phyloP scores from a whole-genome alignment of 2,113 vertebrate species.

The Larimichthys polyactis region DNA sequence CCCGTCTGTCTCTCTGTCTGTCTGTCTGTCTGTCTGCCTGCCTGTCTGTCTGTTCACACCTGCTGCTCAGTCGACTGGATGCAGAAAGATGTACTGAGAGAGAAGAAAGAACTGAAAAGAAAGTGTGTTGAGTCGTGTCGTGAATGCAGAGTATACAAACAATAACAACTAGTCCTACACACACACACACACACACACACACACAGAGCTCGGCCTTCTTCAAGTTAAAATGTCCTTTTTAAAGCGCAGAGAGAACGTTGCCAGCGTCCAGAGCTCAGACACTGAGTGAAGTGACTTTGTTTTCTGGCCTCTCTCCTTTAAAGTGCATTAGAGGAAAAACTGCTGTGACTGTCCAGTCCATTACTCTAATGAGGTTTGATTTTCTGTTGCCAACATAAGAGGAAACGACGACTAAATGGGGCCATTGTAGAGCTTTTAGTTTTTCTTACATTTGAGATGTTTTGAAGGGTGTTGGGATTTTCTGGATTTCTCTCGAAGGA shows the following conservation, averaged over 20 bases:
- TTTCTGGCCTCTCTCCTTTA: slow-evolving; percentile 1
- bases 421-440: not conserved
- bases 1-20: not conserved
- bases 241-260: slow-evolving; percentile 37
- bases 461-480: not conserved
- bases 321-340: slow-evolving; percentile 45
- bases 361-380: slow-evolving; percentile 52
- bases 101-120: not conserved
- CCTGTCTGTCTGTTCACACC: not conserved
- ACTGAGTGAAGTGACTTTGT: not conserved
- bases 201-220: slow-evolving; percentile 24
- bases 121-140: slow-evolving; percentile 15
- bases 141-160: slow-evolving; percentile 27
- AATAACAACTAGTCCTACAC: slow-evolving; percentile 3
- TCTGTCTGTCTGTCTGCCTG: not conserved
- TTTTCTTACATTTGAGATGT: not conserved
- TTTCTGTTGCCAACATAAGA: slow-evolving; percentile 6
- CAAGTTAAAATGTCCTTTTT: slow-evolving; percentile 55
- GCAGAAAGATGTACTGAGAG: not conserved
- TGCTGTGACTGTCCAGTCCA: slow-evolving; percentile 16
- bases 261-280: slow-evolving; percentile 20
- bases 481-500: too few relatives aligned
- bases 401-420: not conserved
- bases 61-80: slow-evolving; percentile 21
- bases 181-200: slow-evolving; percentile 11